Conservation (phyloP, 2,888 invertebrate species). For the Seira sanloemensis region DNA sequence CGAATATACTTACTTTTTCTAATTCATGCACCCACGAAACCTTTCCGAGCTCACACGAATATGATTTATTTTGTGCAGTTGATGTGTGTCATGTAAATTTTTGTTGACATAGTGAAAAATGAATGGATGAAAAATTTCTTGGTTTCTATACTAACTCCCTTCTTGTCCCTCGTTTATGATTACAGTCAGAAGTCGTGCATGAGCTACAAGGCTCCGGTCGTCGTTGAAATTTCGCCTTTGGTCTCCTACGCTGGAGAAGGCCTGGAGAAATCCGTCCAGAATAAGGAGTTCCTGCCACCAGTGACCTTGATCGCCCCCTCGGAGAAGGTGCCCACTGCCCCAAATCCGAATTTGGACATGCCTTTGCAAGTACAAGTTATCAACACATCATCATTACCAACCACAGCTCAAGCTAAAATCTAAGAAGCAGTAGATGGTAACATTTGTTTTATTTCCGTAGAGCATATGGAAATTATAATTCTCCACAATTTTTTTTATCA, state of each 20-base stretch:
- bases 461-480: neutral
- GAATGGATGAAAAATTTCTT: too few relatives aligned
- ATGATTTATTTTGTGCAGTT: too few relatives aligned
- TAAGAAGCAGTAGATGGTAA: too few relatives aligned
- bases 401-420: slow-evolving; percentile 45
- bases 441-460: too few relatives aligned
- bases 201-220: slow-evolving; percentile 76
- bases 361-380: slow-evolving; percentile 68
- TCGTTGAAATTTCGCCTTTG: slow-evolving; percentile 94
- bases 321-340: slow-evolving; percentile 60
- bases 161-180: too few relatives aligned
- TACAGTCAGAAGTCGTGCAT: slow-evolving; percentile 76
- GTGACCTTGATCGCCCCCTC: slow-evolving; percentile 74
- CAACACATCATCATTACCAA: slow-evolving; percentile 29
- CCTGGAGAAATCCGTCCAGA: slow-evolving; percentile 81
- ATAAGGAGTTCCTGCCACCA: slow-evolving; percentile 83
- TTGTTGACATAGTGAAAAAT: too few relatives aligned
- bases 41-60: too few relatives aligned
- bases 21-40: too few relatives aligned
- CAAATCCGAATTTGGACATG: slow-evolving; percentile 64
- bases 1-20: too few relatives aligned
- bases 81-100: too few relatives aligned
- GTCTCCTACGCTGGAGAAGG: slow-evolving; percentile 94
- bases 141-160: too few relatives aligned
- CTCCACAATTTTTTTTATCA: neutral